Conservation (phyloP, 35 echinoderm and acorn worm genomes). For the Amphiura filiformis region DNA sequence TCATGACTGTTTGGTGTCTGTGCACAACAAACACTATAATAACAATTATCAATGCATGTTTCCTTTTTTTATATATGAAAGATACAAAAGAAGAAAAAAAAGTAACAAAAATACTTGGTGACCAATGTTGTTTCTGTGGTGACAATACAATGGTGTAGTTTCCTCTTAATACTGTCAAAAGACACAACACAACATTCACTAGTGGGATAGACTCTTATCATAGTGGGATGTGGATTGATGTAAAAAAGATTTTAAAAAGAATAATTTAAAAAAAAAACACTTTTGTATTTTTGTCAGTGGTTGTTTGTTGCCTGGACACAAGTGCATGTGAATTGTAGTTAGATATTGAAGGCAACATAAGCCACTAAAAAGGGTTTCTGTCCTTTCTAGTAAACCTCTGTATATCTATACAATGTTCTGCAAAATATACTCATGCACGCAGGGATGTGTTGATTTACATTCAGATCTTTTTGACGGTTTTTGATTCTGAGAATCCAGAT, state of each 20-base stretch:
- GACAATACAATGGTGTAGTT: background rate
- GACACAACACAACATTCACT: background rate
- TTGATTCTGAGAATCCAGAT: no score
- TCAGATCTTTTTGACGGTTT: no score
- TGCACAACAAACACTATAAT: no score
- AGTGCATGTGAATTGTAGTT: background rate
- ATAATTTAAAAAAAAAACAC: background rate
- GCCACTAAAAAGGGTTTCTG: no score
- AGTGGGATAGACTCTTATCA: background rate
- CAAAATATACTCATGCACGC: no score
- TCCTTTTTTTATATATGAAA: background rate
- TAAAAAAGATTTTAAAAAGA: background rate
- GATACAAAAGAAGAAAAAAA: background rate
- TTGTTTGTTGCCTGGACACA: background rate
- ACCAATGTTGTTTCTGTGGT: background rate
- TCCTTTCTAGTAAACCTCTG: no score
- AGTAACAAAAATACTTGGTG: background rate
- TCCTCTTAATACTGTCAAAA: background rate
- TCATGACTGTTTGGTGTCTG: background rate
- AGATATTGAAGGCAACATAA: background rate
- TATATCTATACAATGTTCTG: no score
- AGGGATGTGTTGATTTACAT: no score
- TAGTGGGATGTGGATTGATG: background rate
- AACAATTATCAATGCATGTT: background rate
- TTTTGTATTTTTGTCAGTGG: background rate